phyloP scores from a whole-genome alignment of 2,888 invertebrate genomes.

The Galeruca laticollis region DNA sequence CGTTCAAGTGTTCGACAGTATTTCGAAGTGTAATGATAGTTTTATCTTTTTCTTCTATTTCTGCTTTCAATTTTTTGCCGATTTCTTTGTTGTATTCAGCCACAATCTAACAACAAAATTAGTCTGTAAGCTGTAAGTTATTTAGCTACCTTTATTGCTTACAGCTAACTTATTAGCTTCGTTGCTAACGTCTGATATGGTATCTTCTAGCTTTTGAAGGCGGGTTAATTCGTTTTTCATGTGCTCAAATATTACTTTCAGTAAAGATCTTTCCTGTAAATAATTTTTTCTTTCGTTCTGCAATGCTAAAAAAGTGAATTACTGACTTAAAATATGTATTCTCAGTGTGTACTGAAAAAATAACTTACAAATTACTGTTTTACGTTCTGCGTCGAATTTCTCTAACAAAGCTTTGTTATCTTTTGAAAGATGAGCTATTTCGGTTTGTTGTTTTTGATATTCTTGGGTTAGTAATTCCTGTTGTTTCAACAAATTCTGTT shows the following conservation, averaged over 20 bases:
- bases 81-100: constrained; percentile 63
- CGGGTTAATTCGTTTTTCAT: constrained; percentile 59
- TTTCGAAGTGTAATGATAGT: constrained; percentile 58
- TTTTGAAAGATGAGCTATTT: constrained; percentile 52
- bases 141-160: neutral
- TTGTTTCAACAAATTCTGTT: constrained; percentile 42
- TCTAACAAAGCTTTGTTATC: constrained; percentile 53
- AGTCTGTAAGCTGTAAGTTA: too few relatives aligned
- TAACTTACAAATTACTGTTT: constrained; percentile 54
- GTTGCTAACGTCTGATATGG: constrained; percentile 57
- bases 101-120: constrained; percentile 54
- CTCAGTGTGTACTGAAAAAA: constrained; percentile 1
- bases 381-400: constrained; percentile 56
- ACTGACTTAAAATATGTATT: neutral
- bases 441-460: constrained; percentile 52
- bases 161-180: constrained; percentile 63
- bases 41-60: constrained; percentile 59
- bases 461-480: constrained; percentile 42
- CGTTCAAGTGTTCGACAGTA: constrained; percentile 59
- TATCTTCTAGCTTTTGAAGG: constrained; percentile 59
- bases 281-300: constrained; percentile 60
- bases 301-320: constrained; percentile 52
- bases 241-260: constrained; percentile 60
- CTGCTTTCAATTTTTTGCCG: constrained; percentile 60
- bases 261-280: constrained; percentile 60